These are phyloP conservation scores for Archegozetes longisetosus DNA, from an alignment of 1,140 invertebrate species.

Conservation along the genomic window DNA sequence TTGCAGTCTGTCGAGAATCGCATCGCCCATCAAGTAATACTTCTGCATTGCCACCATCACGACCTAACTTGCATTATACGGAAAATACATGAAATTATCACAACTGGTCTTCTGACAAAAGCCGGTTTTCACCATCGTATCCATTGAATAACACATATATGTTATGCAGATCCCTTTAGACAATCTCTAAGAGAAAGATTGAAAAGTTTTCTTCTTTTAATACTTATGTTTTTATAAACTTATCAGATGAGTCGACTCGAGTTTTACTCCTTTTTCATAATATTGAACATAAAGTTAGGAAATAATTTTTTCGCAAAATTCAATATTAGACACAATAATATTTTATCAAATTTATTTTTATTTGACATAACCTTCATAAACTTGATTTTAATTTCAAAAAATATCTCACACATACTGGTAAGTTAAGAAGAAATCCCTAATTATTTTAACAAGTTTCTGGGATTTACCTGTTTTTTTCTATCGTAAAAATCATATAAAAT, in stretches of 20 bases:
- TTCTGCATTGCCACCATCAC: not conserved
- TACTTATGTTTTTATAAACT: too few species aligned
- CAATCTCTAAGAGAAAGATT: too few species aligned
- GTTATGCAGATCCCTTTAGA: too few species aligned
- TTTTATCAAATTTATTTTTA: not conserved
- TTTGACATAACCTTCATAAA: not conserved
- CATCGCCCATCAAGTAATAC: not conserved
- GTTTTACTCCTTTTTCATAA: too few species aligned
- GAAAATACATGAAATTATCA: not conserved
- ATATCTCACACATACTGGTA: not conserved
- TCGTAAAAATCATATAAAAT: not conserved
- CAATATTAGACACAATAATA: too few species aligned
- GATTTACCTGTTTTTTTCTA: not conserved
- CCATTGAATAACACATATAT: too few species aligned
- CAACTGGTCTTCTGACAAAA: not conserved
- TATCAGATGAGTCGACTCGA: too few species aligned
- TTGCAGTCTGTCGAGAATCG: not conserved
- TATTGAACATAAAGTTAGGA: too few species aligned
- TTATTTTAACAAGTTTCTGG: not conserved
- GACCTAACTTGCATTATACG: not conserved
- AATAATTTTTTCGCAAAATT: too few species aligned
- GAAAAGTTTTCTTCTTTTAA: too few species aligned
- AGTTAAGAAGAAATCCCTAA: not conserved
- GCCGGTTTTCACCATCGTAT: too few species aligned
- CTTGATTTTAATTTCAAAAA: not conserved